Evolutionary conservation across 2,797 vertebrate genomes (phyloP).

Genomic region (Lagorchestes hirsutus): DNA sequence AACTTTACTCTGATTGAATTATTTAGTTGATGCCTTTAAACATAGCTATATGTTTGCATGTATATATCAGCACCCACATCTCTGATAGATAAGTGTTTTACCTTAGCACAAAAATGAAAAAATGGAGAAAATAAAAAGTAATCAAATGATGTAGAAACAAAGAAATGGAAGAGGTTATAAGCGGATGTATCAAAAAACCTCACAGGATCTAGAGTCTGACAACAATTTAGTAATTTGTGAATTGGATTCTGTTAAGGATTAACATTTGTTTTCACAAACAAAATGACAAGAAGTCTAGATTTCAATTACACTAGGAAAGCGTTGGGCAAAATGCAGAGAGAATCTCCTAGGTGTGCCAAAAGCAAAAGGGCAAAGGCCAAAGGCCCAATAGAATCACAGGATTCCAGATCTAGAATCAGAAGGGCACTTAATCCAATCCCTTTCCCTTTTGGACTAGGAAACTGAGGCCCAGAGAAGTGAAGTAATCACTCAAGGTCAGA

Average conservation of each 20-base stretch:
- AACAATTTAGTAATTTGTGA: neutral
- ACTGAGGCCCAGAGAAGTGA: neutral
- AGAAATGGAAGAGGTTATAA: neutral
- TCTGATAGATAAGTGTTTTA: constrained; percentile 28
- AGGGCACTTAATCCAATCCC: neutral
- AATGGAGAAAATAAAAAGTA: constrained; percentile 27
- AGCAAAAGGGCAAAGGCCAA: neutral
- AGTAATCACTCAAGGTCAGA: neutral
- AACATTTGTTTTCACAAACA: neutral
- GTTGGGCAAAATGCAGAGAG: neutral
- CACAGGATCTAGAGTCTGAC: neutral
- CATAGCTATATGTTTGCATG: neutral
- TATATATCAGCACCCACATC: neutral
- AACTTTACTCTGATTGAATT: constrained; percentile 26
- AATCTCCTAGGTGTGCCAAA: neutral
- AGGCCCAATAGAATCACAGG: neutral
- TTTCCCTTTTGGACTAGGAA: neutral
- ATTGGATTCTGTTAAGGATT: neutral
- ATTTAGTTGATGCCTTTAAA: constrained; percentile 5
- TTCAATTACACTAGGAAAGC: neutral
- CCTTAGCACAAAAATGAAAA: constrained; percentile 38
- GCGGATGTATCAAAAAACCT: neutral
- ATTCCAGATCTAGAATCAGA: neutral
- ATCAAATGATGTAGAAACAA: neutral
- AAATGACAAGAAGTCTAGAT: neutral